These are phyloP conservation scores for Glaucidium brasilianum DNA, from an alignment of 2,113 vertebrate genomes.

Conservation along the genomic window DNA sequence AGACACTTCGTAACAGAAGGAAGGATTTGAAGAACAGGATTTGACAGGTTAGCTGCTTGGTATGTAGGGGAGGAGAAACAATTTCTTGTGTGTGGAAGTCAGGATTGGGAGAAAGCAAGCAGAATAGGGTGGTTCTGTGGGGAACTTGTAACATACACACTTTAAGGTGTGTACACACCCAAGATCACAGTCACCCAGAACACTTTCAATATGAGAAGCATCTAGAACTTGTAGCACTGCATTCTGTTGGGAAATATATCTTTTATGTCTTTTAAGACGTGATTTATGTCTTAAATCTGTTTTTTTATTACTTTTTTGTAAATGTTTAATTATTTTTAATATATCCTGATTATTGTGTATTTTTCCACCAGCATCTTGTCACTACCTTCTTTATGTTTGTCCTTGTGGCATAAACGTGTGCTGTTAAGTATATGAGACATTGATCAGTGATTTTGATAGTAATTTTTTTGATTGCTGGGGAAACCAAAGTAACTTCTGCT, in stretches of 20 bases:
- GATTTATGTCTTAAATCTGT: too few species aligned
- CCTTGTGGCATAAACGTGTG: background rate
- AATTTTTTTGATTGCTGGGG: background rate
- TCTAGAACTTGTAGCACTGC: background rate
- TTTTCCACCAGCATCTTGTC: background rate
- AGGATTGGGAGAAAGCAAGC: background rate
- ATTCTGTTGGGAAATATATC: background rate
- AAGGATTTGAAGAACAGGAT: background rate
- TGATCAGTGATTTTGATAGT: background rate
- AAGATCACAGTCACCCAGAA: background rate
- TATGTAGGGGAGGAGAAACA: background rate
- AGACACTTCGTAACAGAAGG: background rate
- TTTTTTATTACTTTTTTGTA: background rate
- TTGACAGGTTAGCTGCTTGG: background rate
- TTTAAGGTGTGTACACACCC: background rate
- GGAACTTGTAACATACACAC: background rate
- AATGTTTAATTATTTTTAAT: background rate
- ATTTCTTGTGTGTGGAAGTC: background rate
- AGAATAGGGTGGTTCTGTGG: background rate
- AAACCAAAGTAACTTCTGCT: background rate
- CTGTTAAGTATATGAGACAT: background rate
- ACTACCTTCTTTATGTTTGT: background rate
- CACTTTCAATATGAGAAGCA: background rate
- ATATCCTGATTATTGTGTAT: background rate
- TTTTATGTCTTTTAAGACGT: background rate